Evolutionary conservation across 2,797 vertebrate genomes (phyloP), one percentile per base, ranked within the genome.

Genomic region (Lophius americanus): DNA sequence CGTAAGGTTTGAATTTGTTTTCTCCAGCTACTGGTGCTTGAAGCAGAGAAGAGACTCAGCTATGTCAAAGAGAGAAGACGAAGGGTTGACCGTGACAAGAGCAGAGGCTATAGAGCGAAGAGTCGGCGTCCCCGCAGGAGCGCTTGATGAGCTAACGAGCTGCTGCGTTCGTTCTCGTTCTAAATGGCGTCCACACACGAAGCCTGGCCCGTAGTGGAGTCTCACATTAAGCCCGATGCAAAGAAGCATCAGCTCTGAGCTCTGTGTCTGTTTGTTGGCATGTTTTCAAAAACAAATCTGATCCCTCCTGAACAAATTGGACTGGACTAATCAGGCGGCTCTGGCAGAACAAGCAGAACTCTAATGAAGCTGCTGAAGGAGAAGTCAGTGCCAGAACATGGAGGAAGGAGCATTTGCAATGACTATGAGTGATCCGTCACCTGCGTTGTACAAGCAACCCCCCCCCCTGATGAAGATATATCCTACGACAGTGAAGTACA

Each of bases 261-360:
- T 60, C 42, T 50, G 47, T 60, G 53, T 79, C 53, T 75, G 37
- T 71, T 48, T 55, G 67, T 66, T 83, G 80, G 67, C 68, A 59
- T 58, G 48, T 75, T 76, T 69, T 67, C 79, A 81, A 62, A 79
- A 78, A 66, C 74, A 57, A 69, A 73, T 67, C 39, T 35, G 32
- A 79, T 82, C 72, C 74, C 69, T 64, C 64, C 66, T 70, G 62
- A 80, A 80, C 58, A 75, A 63, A 59, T 61, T 49, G 70, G 62
- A 35, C 10, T 65, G 51, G 64, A 77, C 67, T 78, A 74, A 76
- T 78, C 69, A 83, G 47, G 43, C 63, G 65, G 53, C 50, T 73
- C 57, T 63, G 72, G 64, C 75, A 73, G 72, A 79, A 78, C 62
- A 79, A 76, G 64, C 75, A 68, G 64, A 68, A 53, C 64, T 63